Conservation (phyloP, 2,888 invertebrate genomes). For the Eupeodes luniger region DNA sequence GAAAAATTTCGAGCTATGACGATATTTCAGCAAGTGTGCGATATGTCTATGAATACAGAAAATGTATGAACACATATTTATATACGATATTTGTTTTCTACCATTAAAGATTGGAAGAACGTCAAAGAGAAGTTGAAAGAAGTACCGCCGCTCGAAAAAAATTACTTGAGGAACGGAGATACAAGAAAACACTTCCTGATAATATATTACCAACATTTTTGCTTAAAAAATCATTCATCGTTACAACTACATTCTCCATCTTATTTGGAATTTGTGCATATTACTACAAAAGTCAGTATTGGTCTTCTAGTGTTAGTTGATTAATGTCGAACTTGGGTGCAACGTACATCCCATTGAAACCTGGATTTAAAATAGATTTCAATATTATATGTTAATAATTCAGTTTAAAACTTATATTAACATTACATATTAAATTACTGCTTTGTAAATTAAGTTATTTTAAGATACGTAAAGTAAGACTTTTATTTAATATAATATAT, state of each 20-base stretch:
- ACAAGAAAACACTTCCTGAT: slow-evolving; percentile 69
- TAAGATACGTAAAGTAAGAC: slow-evolving; percentile 28
- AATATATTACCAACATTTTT: slow-evolving; percentile 77
- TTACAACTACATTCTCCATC: slow-evolving; percentile 84
- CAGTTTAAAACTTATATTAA: background rate
- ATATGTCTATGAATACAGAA: no score
- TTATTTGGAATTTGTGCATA: slow-evolving; percentile 84
- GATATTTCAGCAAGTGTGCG: no score
- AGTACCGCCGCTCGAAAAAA: slow-evolving; percentile 83
- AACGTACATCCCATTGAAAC: slow-evolving; percentile 60
- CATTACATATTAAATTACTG: background rate
- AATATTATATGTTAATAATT: slow-evolving; percentile 56
- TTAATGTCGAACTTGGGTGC: slow-evolving; percentile 76
- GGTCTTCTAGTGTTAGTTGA: slow-evolving; percentile 83
- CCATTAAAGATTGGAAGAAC: slow-evolving; percentile 86
- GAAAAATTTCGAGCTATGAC: no score
- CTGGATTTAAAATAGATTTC: slow-evolving; percentile 67
- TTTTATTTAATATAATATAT: slow-evolving; percentile 18
- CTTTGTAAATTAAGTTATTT: slow-evolving; percentile 36
- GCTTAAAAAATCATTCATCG: slow-evolving; percentile 81
- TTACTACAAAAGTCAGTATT: slow-evolving; percentile 83
- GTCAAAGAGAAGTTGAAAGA: slow-evolving; percentile 86
- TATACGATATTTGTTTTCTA: background rate
- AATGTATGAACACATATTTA: no score
- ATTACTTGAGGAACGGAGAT: slow-evolving; percentile 77